Conservation (phyloP, 2,113 vertebrate genomes). For the Triplophysa siluroides region DNA sequence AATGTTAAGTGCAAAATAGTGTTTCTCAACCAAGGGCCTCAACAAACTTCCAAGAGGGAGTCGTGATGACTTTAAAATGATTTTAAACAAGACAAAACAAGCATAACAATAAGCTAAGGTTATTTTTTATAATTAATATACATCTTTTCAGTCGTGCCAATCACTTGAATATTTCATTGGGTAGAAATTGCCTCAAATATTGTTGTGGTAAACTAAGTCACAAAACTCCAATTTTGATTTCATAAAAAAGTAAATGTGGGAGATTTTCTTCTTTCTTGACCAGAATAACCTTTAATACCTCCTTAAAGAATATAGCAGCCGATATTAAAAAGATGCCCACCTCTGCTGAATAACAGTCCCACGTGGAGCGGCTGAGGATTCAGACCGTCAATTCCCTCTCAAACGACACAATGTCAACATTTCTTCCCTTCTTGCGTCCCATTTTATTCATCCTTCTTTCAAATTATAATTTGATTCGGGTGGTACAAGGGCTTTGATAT, state of each 20-base stretch:
- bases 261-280: not conserved
- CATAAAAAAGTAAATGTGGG: not conserved
- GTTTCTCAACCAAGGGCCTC: too few species aligned
- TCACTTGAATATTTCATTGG: too few species aligned
- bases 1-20: too few species aligned
- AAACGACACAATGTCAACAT: constrained; percentile 22
- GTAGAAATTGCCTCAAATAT: too few species aligned
- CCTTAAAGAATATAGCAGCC: not conserved
- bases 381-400: constrained; percentile 1
- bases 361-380: not conserved
- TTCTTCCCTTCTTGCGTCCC: constrained; percentile 15
- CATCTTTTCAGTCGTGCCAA: too few species aligned
- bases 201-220: not conserved
- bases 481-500: constrained; percentile 52
- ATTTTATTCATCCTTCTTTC: constrained; percentile 27
- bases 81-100: too few species aligned
- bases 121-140: too few species aligned
- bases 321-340: not conserved
- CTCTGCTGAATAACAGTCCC: constrained; percentile 46
- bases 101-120: too few species aligned
- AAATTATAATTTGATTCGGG: constrained; percentile 46
- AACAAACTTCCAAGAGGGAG: too few species aligned
- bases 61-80: too few species aligned
- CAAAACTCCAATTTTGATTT: not conserved
- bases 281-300: constrained; percentile 1